Percentiles rank a stretch among this genome's conserved stretches.
These are phyloP conservation scores for Lithophane leautieri DNA, from an alignment of 2,888 invertebrate genomes.

Conservation along the genomic window DNA sequence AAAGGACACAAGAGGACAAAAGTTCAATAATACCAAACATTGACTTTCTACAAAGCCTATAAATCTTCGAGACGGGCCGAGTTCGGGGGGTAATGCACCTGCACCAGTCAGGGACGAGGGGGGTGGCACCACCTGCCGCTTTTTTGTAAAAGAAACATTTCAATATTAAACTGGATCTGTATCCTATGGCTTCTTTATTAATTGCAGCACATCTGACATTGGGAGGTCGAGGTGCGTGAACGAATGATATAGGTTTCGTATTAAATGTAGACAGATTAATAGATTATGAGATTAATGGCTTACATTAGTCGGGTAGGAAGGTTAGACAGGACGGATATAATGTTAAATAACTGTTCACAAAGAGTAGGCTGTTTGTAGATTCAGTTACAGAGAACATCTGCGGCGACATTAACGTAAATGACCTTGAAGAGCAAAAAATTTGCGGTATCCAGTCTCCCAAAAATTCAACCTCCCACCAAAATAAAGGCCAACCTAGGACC, in stretches of 20 bases:
- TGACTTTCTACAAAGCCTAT: conserved; percentile 56
- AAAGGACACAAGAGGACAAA: conserved; percentile 46
- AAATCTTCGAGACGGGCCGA: conserved; percentile 64
- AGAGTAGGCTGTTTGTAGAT: conserved; percentile 12
- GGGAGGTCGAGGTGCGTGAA: conserved; percentile 22
- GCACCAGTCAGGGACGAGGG: conserved; percentile 57
- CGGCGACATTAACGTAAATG: background rate
- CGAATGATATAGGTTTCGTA: conserved; percentile 29
- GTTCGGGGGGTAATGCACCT: conserved; percentile 80
- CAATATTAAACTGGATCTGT: conserved; percentile 60
- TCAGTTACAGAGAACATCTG: background rate
- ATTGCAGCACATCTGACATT: conserved; percentile 49
- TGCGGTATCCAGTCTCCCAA: too few relatives aligned
- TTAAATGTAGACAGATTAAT: conserved; percentile 45
- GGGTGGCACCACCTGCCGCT: conserved; percentile 76
- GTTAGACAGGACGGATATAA: conserved; percentile 28
- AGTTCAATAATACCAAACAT: conserved; percentile 55
- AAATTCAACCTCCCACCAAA: too few relatives aligned
- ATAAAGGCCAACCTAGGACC: too few relatives aligned
- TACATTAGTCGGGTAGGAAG: conserved; percentile 31
- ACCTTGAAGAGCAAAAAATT: background rate
- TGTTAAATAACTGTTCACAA: conserved; percentile 24
- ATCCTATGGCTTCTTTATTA: conserved; percentile 57
- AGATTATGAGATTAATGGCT: conserved; percentile 55
- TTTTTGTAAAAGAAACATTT: conserved; percentile 63